Percentiles rank a stretch among this genome's conserved stretches.
These are phyloP conservation scores for Paramormyrops hopkinsi DNA, from an alignment of 2,797 vertebrate genomes.

Conservation along the genomic window DNA sequence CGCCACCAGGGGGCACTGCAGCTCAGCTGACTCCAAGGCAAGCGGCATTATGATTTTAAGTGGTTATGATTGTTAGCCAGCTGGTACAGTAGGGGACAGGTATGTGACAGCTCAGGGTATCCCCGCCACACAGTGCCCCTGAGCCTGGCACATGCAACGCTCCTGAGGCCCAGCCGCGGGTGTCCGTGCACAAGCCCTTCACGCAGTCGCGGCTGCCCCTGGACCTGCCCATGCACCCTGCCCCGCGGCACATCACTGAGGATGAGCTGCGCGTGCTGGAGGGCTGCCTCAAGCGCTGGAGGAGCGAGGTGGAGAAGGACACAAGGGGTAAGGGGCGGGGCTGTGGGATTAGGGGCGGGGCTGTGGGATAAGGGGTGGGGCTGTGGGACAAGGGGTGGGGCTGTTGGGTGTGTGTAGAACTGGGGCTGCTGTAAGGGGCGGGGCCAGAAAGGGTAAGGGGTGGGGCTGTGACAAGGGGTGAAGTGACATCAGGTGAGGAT, in stretches of 20 bases:
- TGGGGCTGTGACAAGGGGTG: too few species aligned
- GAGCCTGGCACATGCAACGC: conserved; percentile 69
- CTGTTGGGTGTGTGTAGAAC: not conserved
- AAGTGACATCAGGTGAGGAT: too few species aligned
- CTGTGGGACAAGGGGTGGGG: too few species aligned
- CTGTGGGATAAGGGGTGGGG: not conserved
- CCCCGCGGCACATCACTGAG: conserved; percentile 88
- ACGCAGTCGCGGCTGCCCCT: conserved; percentile 91
- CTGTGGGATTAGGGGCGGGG: too few species aligned
- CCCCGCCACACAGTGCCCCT: conserved; percentile 58
- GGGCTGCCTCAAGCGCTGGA: conserved; percentile 93
- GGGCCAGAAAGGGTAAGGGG: too few species aligned
- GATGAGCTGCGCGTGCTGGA: conserved; percentile 91
- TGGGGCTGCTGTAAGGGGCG: too few species aligned
- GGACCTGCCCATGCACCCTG: conserved; percentile 94
- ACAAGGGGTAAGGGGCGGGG: conserved; percentile 70
- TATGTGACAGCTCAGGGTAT: not conserved
- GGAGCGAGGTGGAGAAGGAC: conserved; percentile 95
- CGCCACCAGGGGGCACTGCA: conserved; percentile 69
- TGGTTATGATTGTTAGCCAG: not conserved
- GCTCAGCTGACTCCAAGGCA: conserved; percentile 69
- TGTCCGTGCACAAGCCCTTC: conserved; percentile 90
- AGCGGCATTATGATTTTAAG: not conserved
- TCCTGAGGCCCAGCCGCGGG: conserved; percentile 72
- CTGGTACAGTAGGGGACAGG: not conserved